Conservation (phyloP, 2,113 vertebrate species). For the Mesitornis unicolor region DNA sequence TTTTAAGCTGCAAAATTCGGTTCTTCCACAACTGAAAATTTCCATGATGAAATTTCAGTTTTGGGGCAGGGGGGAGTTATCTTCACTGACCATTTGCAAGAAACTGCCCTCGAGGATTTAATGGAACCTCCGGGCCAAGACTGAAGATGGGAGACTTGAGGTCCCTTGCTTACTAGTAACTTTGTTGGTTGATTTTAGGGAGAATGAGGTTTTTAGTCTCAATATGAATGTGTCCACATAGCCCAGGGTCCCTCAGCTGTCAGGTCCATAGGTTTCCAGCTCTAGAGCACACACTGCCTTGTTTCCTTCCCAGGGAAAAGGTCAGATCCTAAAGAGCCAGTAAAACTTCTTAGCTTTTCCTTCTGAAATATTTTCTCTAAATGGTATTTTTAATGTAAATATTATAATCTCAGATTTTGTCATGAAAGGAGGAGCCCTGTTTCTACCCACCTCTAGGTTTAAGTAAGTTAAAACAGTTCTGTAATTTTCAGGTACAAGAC, state of each 20-base stretch:
- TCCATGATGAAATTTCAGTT: not conserved
- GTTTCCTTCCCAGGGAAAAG: not conserved
- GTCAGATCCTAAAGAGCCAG: not conserved
- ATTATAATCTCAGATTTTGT: not conserved
- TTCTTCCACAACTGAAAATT: not conserved
- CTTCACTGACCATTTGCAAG: not conserved
- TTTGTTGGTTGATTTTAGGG: not conserved
- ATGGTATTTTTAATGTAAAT: not conserved
- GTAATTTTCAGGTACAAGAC: conserved; percentile 75
- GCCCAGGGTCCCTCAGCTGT: not conserved
- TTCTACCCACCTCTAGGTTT: not conserved
- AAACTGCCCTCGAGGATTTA: not conserved
- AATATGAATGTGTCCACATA: not conserved
- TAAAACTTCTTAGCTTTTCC: not conserved
- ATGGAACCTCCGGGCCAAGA: not conserved
- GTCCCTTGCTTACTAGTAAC: not conserved
- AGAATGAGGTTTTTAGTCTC: not conserved
- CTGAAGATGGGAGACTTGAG: not conserved
- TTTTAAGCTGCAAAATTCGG: not conserved
- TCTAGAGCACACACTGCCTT: not conserved
- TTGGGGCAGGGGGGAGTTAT: accelerated
- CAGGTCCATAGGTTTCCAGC: not conserved
- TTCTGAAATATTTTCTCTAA: not conserved
- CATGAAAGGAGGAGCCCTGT: not conserved
- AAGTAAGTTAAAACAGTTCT: not conserved